A percentile compares a stretch with the other conserved stretches of the same genome.
Conservation (phyloP, 2,888 invertebrate genomes). For the Tenthredo distinguenda region DNA sequence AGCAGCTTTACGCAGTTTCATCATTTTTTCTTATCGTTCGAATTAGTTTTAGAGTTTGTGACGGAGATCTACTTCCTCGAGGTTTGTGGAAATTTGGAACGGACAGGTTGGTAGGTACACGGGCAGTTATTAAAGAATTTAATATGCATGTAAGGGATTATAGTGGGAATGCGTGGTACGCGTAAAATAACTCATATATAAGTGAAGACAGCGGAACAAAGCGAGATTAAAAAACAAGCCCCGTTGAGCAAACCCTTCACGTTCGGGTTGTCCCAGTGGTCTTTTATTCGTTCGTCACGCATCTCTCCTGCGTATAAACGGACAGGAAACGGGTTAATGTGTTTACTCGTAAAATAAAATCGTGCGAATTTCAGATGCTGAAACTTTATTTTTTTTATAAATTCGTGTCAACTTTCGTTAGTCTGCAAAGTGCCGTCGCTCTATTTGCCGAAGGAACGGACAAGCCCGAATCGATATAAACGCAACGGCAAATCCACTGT, state of each 20-base stretch:
- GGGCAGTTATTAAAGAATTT: neutral
- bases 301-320: neutral
- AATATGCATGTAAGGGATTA: neutral
- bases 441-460: neutral
- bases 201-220: conserved; percentile 19
- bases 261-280: neutral
- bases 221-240: neutral
- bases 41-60: neutral
- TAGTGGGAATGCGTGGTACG: neutral
- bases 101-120: neutral
- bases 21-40: neutral
- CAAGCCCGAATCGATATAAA: neutral
- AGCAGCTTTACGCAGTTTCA: neutral
- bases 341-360: conserved; percentile 27
- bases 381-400: neutral
- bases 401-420: neutral
- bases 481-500: neutral
- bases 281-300: conserved; percentile 19
- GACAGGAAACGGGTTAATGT: conserved; percentile 20
- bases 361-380: neutral
- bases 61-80: neutral
- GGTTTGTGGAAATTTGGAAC: neutral
- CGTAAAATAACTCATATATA: neutral
- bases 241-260: neutral
- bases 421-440: neutral